A percentile compares a stretch with the other conserved stretches of the same genome.
phyloP scores from a whole-genome alignment of 2,113 vertebrate genomes.

The Mirounga angustirostris region DNA sequence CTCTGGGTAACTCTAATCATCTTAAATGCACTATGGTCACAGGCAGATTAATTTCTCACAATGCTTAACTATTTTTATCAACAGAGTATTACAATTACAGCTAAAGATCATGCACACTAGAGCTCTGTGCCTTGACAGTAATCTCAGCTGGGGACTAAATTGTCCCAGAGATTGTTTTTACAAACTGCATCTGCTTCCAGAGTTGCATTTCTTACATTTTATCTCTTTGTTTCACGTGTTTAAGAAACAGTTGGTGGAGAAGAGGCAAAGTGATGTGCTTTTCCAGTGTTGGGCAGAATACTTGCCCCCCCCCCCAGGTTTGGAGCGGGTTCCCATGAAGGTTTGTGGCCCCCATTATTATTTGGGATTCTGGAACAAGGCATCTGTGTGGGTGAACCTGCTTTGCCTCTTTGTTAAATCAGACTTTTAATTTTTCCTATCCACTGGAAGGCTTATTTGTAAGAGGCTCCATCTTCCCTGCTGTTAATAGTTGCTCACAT shows the following conservation, averaged over 20 bases:
- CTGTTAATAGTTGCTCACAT: not conserved
- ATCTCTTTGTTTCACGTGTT: slow-evolving; percentile 57
- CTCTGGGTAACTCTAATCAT: slow-evolving; percentile 54
- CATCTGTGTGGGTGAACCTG: not conserved
- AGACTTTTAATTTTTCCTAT: not conserved
- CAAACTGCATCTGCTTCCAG: slow-evolving; percentile 56
- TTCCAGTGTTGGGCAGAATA: slow-evolving; percentile 43
- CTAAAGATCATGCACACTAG: not conserved
- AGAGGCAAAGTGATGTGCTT: slow-evolving; percentile 32
- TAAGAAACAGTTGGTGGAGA: slow-evolving; percentile 24
- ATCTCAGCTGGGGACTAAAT: slow-evolving; percentile 37
- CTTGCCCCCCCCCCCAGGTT: not conserved
- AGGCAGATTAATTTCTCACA: slow-evolving; percentile 47
- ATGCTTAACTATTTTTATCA: slow-evolving; percentile 51
- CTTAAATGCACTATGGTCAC: not conserved
- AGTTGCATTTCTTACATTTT: slow-evolving; percentile 21
- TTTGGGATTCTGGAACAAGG: slow-evolving; percentile 60
- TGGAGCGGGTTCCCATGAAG: slow-evolving; percentile 51
- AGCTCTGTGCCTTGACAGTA: slow-evolving; percentile 36
- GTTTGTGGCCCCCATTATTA: not conserved
- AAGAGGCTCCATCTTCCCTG: not conserved
- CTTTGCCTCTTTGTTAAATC: not conserved
- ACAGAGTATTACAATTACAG: slow-evolving; percentile 34
- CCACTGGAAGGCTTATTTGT: not conserved
- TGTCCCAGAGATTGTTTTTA: not conserved